phyloP scores from a whole-genome alignment of 2,888 invertebrate species.

The Gryllus longicercus region DNA sequence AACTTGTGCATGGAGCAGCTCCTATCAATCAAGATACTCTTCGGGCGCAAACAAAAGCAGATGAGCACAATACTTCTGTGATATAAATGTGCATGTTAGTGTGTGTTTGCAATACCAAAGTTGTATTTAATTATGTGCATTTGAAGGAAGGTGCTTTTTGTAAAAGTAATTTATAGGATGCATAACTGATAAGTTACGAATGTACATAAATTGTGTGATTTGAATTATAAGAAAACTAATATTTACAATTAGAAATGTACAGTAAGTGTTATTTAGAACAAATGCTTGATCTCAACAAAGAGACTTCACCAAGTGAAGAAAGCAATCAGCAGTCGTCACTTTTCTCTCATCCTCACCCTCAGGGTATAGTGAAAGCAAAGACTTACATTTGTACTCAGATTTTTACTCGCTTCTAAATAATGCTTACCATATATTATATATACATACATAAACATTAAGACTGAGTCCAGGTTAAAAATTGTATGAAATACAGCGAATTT shows the following conservation, averaged over 20 bases:
- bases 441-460: too few species aligned
- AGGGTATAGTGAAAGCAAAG: too few species aligned
- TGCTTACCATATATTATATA: too few species aligned
- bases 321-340: too few species aligned
- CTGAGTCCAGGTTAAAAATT: too few species aligned
- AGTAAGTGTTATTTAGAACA: background rate
- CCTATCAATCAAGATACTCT: background rate
- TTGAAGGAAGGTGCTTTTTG: background rate
- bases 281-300: background rate
- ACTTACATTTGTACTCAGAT: too few species aligned
- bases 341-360: too few species aligned
- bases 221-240: background rate
- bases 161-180: background rate
- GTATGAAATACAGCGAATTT: too few species aligned
- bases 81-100: background rate
- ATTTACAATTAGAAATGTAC: background rate
- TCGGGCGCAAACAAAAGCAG: background rate
- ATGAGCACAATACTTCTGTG: constrained; percentile 1
- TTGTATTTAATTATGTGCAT: background rate
- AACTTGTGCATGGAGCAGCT: background rate
- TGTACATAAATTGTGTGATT: background rate
- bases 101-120: background rate
- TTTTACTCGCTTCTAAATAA: too few species aligned
- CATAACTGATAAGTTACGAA: background rate
- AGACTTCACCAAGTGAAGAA: background rate